Percentiles rank a stretch among this genome's conserved stretches.
Conservation (phyloP, 2,888 invertebrate genomes). For the Troides oblongomaculatus region DNA sequence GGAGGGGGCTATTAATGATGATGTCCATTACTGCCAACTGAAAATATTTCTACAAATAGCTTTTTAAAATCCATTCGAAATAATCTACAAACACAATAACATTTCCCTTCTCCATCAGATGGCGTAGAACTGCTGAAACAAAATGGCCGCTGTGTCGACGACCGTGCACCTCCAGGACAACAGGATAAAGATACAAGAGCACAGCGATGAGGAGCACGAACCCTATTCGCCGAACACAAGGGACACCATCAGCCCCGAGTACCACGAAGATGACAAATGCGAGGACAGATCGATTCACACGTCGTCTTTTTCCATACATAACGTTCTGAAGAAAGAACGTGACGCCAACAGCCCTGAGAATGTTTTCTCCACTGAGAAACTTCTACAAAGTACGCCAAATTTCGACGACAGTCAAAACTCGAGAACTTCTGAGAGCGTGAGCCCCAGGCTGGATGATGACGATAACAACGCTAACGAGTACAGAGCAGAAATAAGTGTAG, state of each 20-base stretch:
- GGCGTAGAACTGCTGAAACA: slow-evolving; percentile 54
- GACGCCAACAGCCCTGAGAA: slow-evolving; percentile 72
- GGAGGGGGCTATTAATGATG: too few species aligned
- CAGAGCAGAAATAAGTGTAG: slow-evolving; percentile 70
- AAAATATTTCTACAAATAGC: too few species aligned
- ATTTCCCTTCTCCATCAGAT: slow-evolving; percentile 52
- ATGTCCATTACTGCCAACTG: too few species aligned
- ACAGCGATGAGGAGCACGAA: slow-evolving; percentile 67
- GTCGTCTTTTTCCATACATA: slow-evolving; percentile 75
- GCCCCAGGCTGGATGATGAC: slow-evolving; percentile 60
- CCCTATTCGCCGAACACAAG: slow-evolving; percentile 68
- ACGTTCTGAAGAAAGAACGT: slow-evolving; percentile 73
- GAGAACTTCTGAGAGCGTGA: slow-evolving; percentile 57
- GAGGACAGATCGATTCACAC: slow-evolving; percentile 59
- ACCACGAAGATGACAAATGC: slow-evolving; percentile 63
- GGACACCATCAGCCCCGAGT: slow-evolving; percentile 67
- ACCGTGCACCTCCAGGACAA: slow-evolving; percentile 64
- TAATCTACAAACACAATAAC: too few species aligned
- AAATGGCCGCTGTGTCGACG: slow-evolving; percentile 75
- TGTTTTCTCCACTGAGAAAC: slow-evolving; percentile 73
- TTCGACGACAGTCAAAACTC: slow-evolving; percentile 56
- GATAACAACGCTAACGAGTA: slow-evolving; percentile 49
- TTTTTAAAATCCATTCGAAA: too few species aligned
- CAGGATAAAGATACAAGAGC: slow-evolving; percentile 68
- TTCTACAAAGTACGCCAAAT: slow-evolving; percentile 69